Percentiles rank a stretch among this genome's conserved stretches.
Conservation (phyloP, 2,113 vertebrate species). For the Dicerorhinus sumatrensis region DNA sequence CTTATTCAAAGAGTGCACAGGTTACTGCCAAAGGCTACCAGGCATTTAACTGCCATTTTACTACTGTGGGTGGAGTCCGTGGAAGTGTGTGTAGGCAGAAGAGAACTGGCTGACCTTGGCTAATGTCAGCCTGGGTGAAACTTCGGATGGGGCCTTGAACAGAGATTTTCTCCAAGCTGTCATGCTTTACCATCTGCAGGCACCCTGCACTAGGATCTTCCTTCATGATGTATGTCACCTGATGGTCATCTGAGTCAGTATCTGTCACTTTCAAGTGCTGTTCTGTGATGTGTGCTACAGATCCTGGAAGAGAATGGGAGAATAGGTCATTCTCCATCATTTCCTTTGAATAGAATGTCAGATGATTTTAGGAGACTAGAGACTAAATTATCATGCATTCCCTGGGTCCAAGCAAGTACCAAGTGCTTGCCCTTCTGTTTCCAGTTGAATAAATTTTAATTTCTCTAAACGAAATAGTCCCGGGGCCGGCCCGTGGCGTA, state of each 20-base stretch:
- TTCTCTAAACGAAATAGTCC: neutral
- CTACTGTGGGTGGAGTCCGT: neutral
- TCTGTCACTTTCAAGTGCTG: slow-evolving; percentile 93
- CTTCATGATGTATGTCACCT: slow-evolving; percentile 91
- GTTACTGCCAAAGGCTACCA: neutral
- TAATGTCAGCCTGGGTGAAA: slow-evolving; percentile 96
- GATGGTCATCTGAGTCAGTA: slow-evolving; percentile 86
- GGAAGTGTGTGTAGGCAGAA: neutral
- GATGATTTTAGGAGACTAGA: slow-evolving; percentile 3
- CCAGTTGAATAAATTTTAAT: neutral
- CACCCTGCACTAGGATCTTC: slow-evolving; percentile 90
- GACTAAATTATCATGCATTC: neutral
- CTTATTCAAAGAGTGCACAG: neutral
- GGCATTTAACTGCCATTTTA: neutral
- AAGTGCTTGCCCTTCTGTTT: neutral
- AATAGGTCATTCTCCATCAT: neutral
- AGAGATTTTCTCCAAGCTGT: slow-evolving; percentile 86
- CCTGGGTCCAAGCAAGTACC: neutral
- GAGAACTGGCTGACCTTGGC: slow-evolving; percentile 89
- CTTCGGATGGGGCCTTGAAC: slow-evolving; percentile 89
- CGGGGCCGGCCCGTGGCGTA: too few relatives aligned
- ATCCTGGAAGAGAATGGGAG: slow-evolving; percentile 86
- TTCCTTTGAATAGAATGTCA: fast-evolving
- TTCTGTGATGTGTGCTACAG: slow-evolving; percentile 91
- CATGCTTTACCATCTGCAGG: slow-evolving; percentile 87